Base-by-base conservation (phyloP, 2,113 vertebrate genomes). In the Ictalurus punctatus region DNA sequence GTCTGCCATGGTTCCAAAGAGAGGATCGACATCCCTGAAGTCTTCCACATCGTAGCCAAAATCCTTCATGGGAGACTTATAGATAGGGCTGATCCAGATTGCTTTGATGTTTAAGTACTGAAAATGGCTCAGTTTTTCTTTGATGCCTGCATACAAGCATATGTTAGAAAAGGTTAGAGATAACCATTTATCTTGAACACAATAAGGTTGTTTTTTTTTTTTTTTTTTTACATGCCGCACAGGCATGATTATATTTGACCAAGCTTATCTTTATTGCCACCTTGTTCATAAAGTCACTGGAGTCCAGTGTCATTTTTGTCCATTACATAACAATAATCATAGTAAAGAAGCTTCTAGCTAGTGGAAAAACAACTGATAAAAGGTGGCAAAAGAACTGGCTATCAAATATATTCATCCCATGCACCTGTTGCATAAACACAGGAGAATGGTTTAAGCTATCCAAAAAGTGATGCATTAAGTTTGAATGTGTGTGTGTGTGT, bases 1-100 rank as follows among this genome's bases (percentile, higher is more conserved):
- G 93, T 99, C 98, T 0, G 73, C 84, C 98, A 99, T 99, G 54
- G 97, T 97, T 89, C 98, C 98, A 93, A 98, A 99, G 67, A 97
- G 93, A 4, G 97, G 97, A 92, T 99, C 97, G 10, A 99, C 84
- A 25, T 94, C 96, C 23, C 82, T 95, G 94, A 98, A 99, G 88
- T 99, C 97, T 92, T 98, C 97, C 87, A 97, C 95, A 79, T 97
- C 98, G 5, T 98, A 96, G n/a, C 96, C 96, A 12, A 97, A 97
- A 90, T 98, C 98, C 93, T 94, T 97, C 92, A 97, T 96, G 30
- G 97, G 94, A 25, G 98, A 99, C 86, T 97, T 97, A 91, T 97
- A 99, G 93, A 99, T 96, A 2, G 98, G 96, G 85, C 96, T 97
- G 94, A 99, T 94, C 97, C 98, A 99, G 71, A 99, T 30, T 0